Base-by-base conservation (phyloP, 2,888 invertebrate genomes). In the Lasioglossum figueresi region DNA sequence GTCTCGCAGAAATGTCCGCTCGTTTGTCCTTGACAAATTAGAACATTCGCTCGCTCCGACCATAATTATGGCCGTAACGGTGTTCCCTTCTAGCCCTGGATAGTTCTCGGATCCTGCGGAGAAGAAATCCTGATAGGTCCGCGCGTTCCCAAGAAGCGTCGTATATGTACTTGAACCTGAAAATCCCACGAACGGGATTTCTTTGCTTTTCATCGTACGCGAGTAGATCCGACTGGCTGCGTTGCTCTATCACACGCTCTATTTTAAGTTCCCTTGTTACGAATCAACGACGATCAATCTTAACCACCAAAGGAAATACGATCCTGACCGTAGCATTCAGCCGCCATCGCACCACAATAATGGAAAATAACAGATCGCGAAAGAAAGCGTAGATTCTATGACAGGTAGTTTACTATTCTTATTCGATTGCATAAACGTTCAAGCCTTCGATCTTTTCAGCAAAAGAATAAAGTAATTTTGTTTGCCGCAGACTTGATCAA, bases 21-120 rank as follows among this genome's bases (percentile, higher is more conserved):
- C 78, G 76, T 59, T 80, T 88, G 92, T 89, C 93, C 93, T 93
- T 93, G 93, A 88, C 75, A 85, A 93, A 93, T 92, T 92, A 88
- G 90, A 92, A 92, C 92, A 91, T 91, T 93, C 92, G 91, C 90
- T 89, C 72, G 82, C 87, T 83, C 90, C 87, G 86, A 84, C 85
- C 85, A 84, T 84, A 91, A 89, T 88, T 89, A 89, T 86, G 87
- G 86, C 75, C 76, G 76, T 86, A 76, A 78, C 80, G 59, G 74
- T 85, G 89, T 88, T 87, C 90, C 89, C 90, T 88, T 90, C 87
- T 82, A 85, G 85, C 86, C 85, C 90, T 88, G 86, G 40, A 79
- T 88, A 84, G 84, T 82, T 83, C 85, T 83, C 80, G 75, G 80
- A 59, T 72, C 71, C 80, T 77, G 56, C 10, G 56, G 48, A 70